These are phyloP conservation scores for Palloptera scutellata DNA, from an alignment of 2,888 invertebrate genomes.

Conservation along the genomic window DNA sequence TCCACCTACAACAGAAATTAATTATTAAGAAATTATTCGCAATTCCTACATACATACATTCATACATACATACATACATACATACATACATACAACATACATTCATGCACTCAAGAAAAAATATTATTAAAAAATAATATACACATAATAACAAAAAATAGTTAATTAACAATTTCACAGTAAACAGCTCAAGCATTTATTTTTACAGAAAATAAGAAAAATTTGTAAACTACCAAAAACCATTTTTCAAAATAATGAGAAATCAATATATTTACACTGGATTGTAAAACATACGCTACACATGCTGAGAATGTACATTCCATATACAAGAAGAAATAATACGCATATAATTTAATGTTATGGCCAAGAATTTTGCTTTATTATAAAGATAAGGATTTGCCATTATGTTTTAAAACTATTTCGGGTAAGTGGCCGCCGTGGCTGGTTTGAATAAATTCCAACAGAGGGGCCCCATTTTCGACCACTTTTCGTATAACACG, in stretches of 20 bases:
- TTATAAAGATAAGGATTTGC: too few relatives aligned
- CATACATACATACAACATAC: conserved; percentile 29
- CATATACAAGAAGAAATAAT: too few relatives aligned
- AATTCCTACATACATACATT: conserved; percentile 17
- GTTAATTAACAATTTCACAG: conserved; percentile 3
- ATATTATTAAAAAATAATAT: conserved; percentile 3
- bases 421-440: too few relatives aligned
- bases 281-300: conserved; percentile 31
- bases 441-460: too few relatives aligned
- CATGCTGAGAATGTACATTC: too few relatives aligned
- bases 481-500: too few relatives aligned
- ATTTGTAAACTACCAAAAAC: conserved; percentile 29
- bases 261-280: too few relatives aligned
- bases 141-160: not conserved
- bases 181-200: conserved; percentile 38
- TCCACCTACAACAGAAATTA: conserved; percentile 36
- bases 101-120: conserved; percentile 25
- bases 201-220: conserved; percentile 33
- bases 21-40: conserved; percentile 20
- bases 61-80: conserved; percentile 22
- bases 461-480: too few relatives aligned
- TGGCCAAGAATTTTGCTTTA: too few relatives aligned
- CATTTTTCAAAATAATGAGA: conserved; percentile 24
- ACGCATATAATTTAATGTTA: too few relatives aligned
- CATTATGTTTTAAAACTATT: too few relatives aligned